Evolutionary conservation across 1,140 invertebrate species (phyloP).

Genomic region (Aphidius ervi): DNA sequence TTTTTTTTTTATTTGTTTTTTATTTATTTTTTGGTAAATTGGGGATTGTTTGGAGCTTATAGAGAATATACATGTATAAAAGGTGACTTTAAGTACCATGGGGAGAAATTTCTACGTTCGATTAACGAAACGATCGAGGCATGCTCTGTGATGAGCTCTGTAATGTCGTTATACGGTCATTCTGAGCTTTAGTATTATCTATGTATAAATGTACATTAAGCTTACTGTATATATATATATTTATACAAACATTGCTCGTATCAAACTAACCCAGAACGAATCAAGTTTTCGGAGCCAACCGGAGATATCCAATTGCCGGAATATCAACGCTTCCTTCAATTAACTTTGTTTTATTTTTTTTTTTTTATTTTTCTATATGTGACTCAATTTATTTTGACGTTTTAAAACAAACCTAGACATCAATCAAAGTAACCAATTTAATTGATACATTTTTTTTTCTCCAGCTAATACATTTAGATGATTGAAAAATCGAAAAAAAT

Average conservation of each 20-base stretch:
- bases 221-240: not conserved
- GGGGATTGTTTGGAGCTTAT: not conserved
- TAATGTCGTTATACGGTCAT: conserved; percentile 1
- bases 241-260: conserved; percentile 1
- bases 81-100: not conserved
- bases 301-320: conserved; percentile 19
- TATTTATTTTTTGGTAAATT: not conserved
- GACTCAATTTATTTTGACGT: no score
- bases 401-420: no score
- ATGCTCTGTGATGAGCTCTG: conserved; percentile 1
- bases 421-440: no score
- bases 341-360: not conserved
- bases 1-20: no score
- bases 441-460: no score
- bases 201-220: not conserved
- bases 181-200: not conserved
- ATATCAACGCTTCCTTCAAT: conserved; percentile 10
- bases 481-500: no score
- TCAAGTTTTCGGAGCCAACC: conserved; percentile 13
- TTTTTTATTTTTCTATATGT: no score
- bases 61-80: not conserved
- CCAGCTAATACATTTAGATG: no score
- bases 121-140: not conserved
- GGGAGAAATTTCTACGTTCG: not conserved
- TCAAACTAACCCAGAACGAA: conserved; percentile 4